Conservation (phyloP, 23 tunicate genomes). For the Ascidia mentula region DNA sequence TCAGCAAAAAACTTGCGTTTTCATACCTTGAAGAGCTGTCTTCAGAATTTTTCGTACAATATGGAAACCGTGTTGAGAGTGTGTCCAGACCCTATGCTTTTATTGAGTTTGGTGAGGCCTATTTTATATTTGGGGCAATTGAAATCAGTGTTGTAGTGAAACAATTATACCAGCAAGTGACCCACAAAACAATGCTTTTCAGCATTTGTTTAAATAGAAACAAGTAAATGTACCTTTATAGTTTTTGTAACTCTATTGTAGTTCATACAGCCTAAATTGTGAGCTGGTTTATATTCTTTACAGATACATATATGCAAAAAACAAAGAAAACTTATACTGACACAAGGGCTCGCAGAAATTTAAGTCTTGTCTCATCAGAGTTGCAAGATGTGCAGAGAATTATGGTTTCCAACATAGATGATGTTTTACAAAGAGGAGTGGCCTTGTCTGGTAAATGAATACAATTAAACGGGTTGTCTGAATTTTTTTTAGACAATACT, state of each 20-base stretch:
- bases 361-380: slow-evolving; percentile 86
- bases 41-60: slow-evolving; percentile 98
- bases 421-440: slow-evolving; percentile 82
- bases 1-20: slow-evolving; percentile 92
- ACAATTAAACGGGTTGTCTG: too few relatives aligned
- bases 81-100: slow-evolving; percentile 91
- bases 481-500: not conserved
- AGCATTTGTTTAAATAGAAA: too few relatives aligned
- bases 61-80: slow-evolving; percentile 82
- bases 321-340: slow-evolving; percentile 88
- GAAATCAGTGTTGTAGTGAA: too few relatives aligned
- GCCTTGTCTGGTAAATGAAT: slow-evolving; percentile 56
- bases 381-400: slow-evolving; percentile 98
- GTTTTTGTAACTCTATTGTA: too few relatives aligned
- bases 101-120: slow-evolving; percentile 90
- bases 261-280: too few relatives aligned
- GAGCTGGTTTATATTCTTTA: not conserved
- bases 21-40: slow-evolving; percentile 84
- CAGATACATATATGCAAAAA: slow-evolving; percentile 96
- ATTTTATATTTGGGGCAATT: too few relatives aligned
- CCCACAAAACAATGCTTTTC: too few relatives aligned
- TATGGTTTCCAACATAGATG: slow-evolving; percentile 97
- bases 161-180: too few relatives aligned
- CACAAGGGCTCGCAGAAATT: slow-evolving; percentile 75
- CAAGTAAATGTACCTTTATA: too few relatives aligned